Base-by-base conservation (phyloP, 2,888 invertebrate species). In the Dastarcus helophoroides region DNA sequence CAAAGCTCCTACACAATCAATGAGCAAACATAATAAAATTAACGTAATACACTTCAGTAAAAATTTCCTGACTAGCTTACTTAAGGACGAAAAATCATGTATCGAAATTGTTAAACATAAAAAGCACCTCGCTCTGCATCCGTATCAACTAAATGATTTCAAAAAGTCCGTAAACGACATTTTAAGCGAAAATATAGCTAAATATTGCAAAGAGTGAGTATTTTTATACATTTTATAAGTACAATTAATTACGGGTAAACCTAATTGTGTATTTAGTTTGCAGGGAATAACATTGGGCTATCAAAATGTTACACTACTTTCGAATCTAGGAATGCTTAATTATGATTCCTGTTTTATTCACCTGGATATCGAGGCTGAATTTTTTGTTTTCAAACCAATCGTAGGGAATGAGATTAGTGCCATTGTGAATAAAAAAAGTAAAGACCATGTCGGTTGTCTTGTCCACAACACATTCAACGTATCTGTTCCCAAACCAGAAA, bases 401-500 rank as follows among this genome's bases (percentile, higher is more conserved):
- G 57, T 76, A 27, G 78, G 74, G 3, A 69, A 69, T 36, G 63
- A 57, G 16, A 51, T 81, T 26, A 68, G 64, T 50, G 81, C 78
- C 6, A 53, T 73, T 40, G 75, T 81, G 1, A 79, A 75, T 50
- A 79, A 78, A 53, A 74, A 72, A 40, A 72, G 71, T 40, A 54
- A 61, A 17, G 73, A 75, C 42, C 77, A 80, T 58, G 60, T 82
- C 33, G 76, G 75, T 3, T 68, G 79, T 39, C 62, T 81, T 29
- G 72, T 80, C 0, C 78, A 81, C 51, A 68, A 73, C 46, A 67
- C 71, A 13, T 81, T 81, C 48, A 79, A 80, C 59, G 75, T 78
- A 7, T 76, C 78, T 3, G 67, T 81, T 25, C 74, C 74, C 22
- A 67, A 71, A 45, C 69, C 71, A 4, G 63, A 64, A 16, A 44